Percentiles rank a stretch among this genome's conserved stretches.
These are phyloP conservation scores for Polypedilum pembai DNA, from an alignment of 1,140 invertebrate species.

Conservation along the genomic window DNA sequence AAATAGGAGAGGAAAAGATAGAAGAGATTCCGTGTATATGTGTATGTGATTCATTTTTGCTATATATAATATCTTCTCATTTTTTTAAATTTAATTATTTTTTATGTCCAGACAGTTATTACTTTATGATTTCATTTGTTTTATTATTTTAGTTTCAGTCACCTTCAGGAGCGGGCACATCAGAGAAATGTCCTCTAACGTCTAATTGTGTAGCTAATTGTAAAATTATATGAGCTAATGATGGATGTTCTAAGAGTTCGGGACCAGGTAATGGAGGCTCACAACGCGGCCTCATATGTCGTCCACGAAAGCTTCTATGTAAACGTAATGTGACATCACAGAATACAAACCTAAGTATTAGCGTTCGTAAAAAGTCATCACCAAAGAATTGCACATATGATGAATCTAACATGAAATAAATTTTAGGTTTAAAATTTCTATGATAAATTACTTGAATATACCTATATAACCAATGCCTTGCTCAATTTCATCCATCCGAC, in stretches of 20 bases:
- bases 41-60: too few relatives aligned
- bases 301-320: slow-evolving; percentile 72
- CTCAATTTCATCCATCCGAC: slow-evolving; percentile 67
- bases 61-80: too few relatives aligned
- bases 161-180: slow-evolving; percentile 58
- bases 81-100: too few relatives aligned
- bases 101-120: background rate
- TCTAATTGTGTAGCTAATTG: slow-evolving; percentile 77
- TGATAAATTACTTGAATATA: slow-evolving; percentile 30
- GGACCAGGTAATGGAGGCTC: slow-evolving; percentile 79
- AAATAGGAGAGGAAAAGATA: too few relatives aligned
- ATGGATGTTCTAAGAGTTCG: slow-evolving; percentile 82
- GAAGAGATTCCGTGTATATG: too few relatives aligned
- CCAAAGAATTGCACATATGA: slow-evolving; percentile 83
- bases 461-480: slow-evolving; percentile 44
- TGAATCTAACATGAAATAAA: slow-evolving; percentile 52
- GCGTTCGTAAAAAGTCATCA: slow-evolving; percentile 84
- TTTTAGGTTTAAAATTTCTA: background rate
- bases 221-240: slow-evolving; percentile 69
- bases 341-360: slow-evolving; percentile 86
- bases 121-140: background rate
- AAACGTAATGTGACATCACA: slow-evolving; percentile 81
- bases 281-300: slow-evolving; percentile 74
- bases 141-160: slow-evolving; percentile 56
- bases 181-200: slow-evolving; percentile 66